These are phyloP conservation scores for Drosophila setosimentum DNA, from an alignment of 2,888 invertebrate species.

Conservation along the genomic window DNA sequence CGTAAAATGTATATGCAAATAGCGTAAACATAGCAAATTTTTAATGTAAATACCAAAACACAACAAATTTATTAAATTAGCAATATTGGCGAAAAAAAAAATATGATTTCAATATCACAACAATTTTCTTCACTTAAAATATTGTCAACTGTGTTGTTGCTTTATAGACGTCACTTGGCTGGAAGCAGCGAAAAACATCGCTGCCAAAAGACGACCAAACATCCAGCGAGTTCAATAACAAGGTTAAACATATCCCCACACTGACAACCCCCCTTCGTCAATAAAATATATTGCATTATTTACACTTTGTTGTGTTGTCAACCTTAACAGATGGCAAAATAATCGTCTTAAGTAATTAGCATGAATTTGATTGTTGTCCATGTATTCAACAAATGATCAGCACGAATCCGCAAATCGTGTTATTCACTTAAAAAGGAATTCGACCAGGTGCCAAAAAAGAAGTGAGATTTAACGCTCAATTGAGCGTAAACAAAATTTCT, in stretches of 20 bases:
- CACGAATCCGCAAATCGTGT: conserved; percentile 6
- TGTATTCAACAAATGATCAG: conserved; percentile 43
- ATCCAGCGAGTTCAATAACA: conserved; percentile 69
- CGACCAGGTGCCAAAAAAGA: not conserved
- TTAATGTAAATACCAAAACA: conserved; percentile 58
- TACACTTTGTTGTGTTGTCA: conserved; percentile 36
- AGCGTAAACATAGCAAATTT: conserved; percentile 43
- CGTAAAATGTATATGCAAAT: conserved; percentile 54
- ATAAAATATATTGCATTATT: conserved; percentile 27
- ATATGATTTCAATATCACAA: not conserved
- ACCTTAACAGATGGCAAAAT: conserved; percentile 43
- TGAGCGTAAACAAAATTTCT: not conserved
- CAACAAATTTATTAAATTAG: conserved; percentile 69
- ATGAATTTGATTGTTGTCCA: conserved; percentile 31
- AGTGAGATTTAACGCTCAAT: not conserved
- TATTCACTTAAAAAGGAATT: not conserved
- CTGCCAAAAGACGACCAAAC: conserved; percentile 5
- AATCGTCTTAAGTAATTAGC: conserved; percentile 68
- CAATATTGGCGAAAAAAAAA: conserved; percentile 34
- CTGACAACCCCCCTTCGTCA: not conserved
- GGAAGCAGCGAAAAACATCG: conserved; percentile 44
- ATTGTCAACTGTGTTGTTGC: conserved; percentile 52
- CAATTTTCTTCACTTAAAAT: conserved; percentile 36
- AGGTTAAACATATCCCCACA: conserved; percentile 51
- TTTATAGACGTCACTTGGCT: conserved; percentile 46